Base-by-base conservation (phyloP, 2,888 invertebrate species). In the Rhamnusium bicolor region DNA sequence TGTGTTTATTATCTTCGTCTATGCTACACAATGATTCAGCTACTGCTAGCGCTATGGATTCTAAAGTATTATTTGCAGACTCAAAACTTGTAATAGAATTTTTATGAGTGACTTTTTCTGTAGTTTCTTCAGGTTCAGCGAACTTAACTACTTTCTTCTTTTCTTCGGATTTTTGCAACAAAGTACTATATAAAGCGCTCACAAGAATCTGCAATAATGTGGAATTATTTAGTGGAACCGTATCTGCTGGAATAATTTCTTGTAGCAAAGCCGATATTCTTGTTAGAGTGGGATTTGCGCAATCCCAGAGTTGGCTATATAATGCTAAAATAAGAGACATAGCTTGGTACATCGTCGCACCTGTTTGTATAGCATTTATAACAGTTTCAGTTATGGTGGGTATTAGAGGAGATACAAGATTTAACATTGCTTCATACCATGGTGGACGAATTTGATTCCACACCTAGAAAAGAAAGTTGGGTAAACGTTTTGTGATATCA, bases 371-470 rank as follows among this genome's bases (percentile, higher is more conserved):
- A 0, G 94, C 94, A 77, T 92, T 91, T 2, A 94, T 91, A 7
- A 95, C 89, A 75, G 93, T 92, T 4, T 92, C 90, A 0, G 92
- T 92, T 16, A 94, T 90, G 51, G 93, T 92, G 67, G 90, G 89
- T 61, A 94, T 87, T 2, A 92, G 86, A 0, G 92, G 91, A 21
- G 91, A 91, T 0, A 92, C 89, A n/a, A 93, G 89, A 16, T 92
- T 91, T 75, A 94, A 84, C 10, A 95, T 88, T 0, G 93, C 94
- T 65, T 94, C 92, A 69, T 94, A 87, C 95, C 95, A 96, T 0
- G 95, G 91, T 12, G 94, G 94, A 46, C 94, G 89, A 32, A 93
- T 92, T 84, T 94, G 94, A 85, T 95, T 95, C 95, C 95, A 95
- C 1, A 95, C 92, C 94, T 94, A 75, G 0, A 84, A 86, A 66